Evolutionary conservation across 2,113 vertebrate genomes (phyloP).

Genomic region (Machaerirhynchus nigripectus): DNA sequence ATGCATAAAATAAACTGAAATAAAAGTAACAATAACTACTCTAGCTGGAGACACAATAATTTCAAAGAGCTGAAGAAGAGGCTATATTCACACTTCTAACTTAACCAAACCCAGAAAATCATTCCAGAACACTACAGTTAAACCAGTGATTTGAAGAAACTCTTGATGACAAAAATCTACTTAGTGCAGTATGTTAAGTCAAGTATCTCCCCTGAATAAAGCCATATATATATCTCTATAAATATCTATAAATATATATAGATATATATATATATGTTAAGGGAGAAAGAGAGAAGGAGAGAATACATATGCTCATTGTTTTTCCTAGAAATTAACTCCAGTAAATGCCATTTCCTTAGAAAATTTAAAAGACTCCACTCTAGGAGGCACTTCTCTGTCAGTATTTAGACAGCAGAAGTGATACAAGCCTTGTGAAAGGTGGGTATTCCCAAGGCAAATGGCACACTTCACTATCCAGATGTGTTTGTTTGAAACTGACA

Average conservation of each 20-base stretch:
- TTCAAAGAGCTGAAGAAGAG: background rate
- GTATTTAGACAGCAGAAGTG: background rate
- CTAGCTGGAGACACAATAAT: background rate
- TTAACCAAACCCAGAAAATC: background rate
- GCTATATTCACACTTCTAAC: background rate
- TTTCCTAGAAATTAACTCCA: background rate
- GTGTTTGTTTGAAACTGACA: background rate
- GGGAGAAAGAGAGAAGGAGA: no score
- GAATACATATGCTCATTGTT: background rate
- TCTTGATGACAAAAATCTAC: background rate
- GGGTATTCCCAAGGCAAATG: background rate
- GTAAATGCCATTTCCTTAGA: background rate
- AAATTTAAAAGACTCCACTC: background rate
- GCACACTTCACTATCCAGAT: background rate
- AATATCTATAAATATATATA: no score
- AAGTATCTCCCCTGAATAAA: background rate
- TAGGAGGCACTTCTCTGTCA: background rate
- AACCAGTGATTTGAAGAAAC: background rate
- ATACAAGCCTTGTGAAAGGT: background rate
- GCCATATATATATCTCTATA: background rate
- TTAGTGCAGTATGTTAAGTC: background rate
- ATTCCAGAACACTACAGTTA: background rate
- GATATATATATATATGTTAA: background rate
- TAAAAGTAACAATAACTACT: background rate
- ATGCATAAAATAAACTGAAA: background rate